phyloP scores from a whole-genome alignment of 2,797 vertebrate genomes.

The Xiphorhynchus erythropygius region DNA sequence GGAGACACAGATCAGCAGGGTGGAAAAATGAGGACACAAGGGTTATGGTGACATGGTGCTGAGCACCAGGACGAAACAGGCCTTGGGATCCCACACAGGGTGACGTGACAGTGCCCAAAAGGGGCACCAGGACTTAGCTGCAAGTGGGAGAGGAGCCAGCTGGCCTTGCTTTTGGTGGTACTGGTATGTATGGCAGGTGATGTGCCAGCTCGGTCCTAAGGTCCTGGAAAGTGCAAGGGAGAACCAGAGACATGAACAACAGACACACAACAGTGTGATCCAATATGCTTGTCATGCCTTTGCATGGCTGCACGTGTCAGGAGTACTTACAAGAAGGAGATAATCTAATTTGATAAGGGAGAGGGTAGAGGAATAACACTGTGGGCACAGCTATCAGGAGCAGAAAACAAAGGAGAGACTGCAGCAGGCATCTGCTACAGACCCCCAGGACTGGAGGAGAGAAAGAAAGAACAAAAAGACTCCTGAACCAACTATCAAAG shows the following conservation, averaged over 20 bases:
- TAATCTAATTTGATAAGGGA: conserved; percentile 51
- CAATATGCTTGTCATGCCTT: background rate
- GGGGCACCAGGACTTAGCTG: background rate
- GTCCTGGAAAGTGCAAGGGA: background rate
- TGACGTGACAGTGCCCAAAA: background rate
- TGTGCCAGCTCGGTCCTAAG: background rate
- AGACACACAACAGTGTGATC: background rate
- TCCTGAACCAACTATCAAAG: conserved; percentile 66
- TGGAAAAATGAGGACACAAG: background rate
- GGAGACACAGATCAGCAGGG: background rate
- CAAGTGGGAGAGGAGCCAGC: background rate
- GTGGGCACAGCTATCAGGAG: conserved; percentile 31
- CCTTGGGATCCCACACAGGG: background rate
- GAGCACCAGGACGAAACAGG: background rate
- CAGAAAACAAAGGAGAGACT: conserved; percentile 50
- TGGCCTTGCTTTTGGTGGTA: background rate
- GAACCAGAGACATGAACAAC: background rate
- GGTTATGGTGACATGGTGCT: background rate
- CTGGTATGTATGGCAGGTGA: background rate
- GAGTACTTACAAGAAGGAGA: conserved; percentile 9
- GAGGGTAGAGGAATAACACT: conserved; percentile 23
- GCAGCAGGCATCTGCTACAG: conserved; percentile 50
- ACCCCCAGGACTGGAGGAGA: conserved; percentile 49
- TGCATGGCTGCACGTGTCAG: background rate
- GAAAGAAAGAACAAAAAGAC: conserved; percentile 64